Conservation (phyloP, 2,888 invertebrate species). For the Agonopterix heracliana region DNA sequence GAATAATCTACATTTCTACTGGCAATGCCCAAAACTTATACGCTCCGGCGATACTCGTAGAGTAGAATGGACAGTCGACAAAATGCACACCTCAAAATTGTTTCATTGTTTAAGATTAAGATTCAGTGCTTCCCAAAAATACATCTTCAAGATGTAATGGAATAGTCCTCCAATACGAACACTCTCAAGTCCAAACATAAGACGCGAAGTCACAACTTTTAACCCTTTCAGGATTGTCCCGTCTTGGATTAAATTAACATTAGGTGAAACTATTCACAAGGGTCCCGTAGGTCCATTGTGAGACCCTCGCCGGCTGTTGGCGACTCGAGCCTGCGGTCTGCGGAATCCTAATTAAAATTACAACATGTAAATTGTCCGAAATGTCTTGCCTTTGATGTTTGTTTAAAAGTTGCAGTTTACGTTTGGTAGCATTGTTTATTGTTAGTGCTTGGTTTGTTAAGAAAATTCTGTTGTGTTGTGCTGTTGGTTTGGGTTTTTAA, state of each 20-base stretch:
- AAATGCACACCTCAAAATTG: too few species aligned
- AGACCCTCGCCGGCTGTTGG: constrained; percentile 27
- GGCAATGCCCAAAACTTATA: too few species aligned
- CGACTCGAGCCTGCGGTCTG: constrained; percentile 46
- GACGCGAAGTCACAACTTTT: constrained; percentile 62
- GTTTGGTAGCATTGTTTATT: constrained; percentile 18
- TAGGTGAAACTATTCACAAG: constrained; percentile 62
- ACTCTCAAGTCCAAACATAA: constrained; percentile 35
- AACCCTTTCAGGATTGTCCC: constrained; percentile 45
- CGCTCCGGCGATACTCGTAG: too few species aligned
- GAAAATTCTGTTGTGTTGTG: neutral
- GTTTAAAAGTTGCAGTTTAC: constrained; percentile 36
- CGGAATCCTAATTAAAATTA: constrained; percentile 72
- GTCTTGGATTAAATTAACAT: constrained; percentile 75
- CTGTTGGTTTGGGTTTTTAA: too few species aligned
- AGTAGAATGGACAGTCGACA: too few species aligned
- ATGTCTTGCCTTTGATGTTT: constrained; percentile 55
- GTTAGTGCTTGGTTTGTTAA: constrained; percentile 1
- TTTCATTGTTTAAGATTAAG: too few species aligned
- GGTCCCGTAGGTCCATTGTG: constrained; percentile 41
- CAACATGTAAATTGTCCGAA: constrained; percentile 64
- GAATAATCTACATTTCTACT: too few species aligned
- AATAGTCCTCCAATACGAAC: constrained; percentile 27
- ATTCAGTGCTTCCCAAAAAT: too few species aligned
- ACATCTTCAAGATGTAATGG: too few species aligned